Conservation (phyloP, 2,888 invertebrate genomes). For the Synanthedon myopaeformis region DNA sequence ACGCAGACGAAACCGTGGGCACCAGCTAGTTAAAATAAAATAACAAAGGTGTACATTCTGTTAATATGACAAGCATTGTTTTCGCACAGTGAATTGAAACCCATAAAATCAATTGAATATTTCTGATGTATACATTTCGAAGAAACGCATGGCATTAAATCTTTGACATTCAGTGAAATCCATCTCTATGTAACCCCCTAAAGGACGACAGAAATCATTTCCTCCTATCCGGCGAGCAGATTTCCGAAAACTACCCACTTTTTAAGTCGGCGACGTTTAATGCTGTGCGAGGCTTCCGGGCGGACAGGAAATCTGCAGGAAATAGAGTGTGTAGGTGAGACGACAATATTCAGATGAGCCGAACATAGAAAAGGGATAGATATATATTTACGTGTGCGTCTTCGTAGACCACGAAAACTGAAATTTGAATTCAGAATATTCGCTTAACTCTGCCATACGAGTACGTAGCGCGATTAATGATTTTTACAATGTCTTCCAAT, state of each 20-base stretch:
- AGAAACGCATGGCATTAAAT: neutral
- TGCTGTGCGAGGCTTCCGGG: constrained; percentile 27
- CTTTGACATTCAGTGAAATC: constrained; percentile 13
- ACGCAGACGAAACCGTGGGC: no score
- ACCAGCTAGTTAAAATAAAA: no score
- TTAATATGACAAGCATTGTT: no score
- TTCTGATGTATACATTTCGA: neutral
- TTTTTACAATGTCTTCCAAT: neutral
- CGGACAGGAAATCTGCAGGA: constrained; percentile 56
- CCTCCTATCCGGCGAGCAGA: constrained; percentile 47
- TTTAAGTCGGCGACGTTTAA: constrained; percentile 56
- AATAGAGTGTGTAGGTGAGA: constrained; percentile 60
- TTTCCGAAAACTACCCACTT: constrained; percentile 59
- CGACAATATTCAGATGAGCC: constrained; percentile 18
- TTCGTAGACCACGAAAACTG: constrained; percentile 16
- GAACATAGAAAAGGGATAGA: constrained; percentile 21
- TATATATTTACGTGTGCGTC: constrained; percentile 11
- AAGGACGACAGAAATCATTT: constrained; percentile 60
- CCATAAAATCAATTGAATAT: no score
- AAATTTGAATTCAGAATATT: constrained; percentile 11
- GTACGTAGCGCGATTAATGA: neutral
- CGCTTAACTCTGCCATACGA: neutral
- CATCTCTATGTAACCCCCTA: constrained; percentile 17
- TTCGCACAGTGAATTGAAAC: no score
- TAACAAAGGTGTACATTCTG: no score